A percentile compares a stretch with the other conserved stretches of the same genome.
Conservation (phyloP, 2,888 invertebrate genomes). For the Drosophila robusta region DNA sequence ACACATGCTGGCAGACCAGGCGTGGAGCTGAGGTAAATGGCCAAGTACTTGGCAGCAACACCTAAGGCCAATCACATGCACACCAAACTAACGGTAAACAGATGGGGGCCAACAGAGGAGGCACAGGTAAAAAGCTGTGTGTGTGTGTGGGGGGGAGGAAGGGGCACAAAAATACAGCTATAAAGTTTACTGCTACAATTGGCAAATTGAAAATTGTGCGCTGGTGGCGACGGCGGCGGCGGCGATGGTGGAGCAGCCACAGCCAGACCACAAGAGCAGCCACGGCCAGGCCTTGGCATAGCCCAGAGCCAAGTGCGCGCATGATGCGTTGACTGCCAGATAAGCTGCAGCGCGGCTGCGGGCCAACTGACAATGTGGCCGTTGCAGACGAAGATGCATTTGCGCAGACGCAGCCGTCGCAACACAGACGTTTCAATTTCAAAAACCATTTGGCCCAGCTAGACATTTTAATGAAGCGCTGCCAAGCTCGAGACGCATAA, state of each 20-base stretch:
- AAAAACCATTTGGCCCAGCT: slow-evolving; percentile 72
- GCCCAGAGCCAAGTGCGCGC: slow-evolving; percentile 61
- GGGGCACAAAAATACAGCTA: slow-evolving; percentile 60
- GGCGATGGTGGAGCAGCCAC: slow-evolving; percentile 23
- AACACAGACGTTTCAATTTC: slow-evolving; percentile 80
- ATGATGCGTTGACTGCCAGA: slow-evolving; percentile 68
- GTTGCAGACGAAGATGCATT: slow-evolving; percentile 70
- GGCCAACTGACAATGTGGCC: slow-evolving; percentile 14
- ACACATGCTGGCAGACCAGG: slow-evolving; percentile 14
- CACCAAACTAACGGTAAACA: slow-evolving; percentile 67
- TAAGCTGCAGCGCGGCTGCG: slow-evolving; percentile 59
- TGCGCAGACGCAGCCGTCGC: slow-evolving; percentile 46
- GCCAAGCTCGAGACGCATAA: slow-evolving; percentile 39
- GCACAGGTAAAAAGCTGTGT: neutral
- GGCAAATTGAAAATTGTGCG: slow-evolving; percentile 81
- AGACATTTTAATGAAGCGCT: slow-evolving; percentile 80
- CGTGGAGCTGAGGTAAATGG: slow-evolving; percentile 37
- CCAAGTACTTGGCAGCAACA: slow-evolving; percentile 60
- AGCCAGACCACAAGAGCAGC: slow-evolving; percentile 26
- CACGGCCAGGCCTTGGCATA: slow-evolving; percentile 48
- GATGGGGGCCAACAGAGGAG: slow-evolving; percentile 2
- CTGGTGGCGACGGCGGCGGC: slow-evolving; percentile 43
- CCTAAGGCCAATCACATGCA: slow-evolving; percentile 76
- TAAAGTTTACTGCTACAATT: slow-evolving; percentile 80
- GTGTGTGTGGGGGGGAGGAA: neutral